Evolutionary conservation across 35 echinoderm and acorn worm species (phyloP).

Genomic region (Antedon bifida): DNA sequence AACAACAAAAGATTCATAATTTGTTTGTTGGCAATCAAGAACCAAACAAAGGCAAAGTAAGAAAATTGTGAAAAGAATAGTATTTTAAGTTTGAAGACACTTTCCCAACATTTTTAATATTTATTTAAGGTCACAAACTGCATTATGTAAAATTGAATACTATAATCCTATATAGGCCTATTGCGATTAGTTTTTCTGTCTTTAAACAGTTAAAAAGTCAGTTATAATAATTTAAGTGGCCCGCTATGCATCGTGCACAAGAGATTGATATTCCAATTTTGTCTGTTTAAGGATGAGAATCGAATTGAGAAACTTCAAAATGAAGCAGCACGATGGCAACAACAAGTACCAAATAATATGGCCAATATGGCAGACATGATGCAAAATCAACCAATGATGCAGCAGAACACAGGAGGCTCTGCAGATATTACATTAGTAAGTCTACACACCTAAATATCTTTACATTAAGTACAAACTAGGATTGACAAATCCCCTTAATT

Average conservation of each 20-base stretch:
- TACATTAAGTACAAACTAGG: not conserved
- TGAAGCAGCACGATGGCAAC: slow-evolving; percentile 29
- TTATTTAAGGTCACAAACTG: too few relatives aligned
- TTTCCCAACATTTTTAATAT: too few relatives aligned
- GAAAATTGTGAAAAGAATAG: too few relatives aligned
- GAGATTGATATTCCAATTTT: not conserved
- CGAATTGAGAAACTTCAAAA: slow-evolving; percentile 13
- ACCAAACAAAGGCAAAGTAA: not conserved
- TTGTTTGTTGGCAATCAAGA: not conserved
- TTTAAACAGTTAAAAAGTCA: too few relatives aligned
- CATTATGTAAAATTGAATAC: too few relatives aligned
- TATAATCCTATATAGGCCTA: too few relatives aligned
- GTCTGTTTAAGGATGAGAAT: slow-evolving; percentile 7
- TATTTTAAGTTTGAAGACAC: too few relatives aligned
- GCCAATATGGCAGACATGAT: slow-evolving; percentile 10
- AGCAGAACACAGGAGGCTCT: not conserved
- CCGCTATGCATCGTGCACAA: too few relatives aligned
- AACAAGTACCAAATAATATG: slow-evolving; percentile 9
- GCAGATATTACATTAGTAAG: not conserved
- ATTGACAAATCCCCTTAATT: not conserved
- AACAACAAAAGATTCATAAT: not conserved
- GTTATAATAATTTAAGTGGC: too few relatives aligned
- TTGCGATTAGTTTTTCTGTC: too few relatives aligned
- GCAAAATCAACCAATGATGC: slow-evolving; percentile 2
- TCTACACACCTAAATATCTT: too few relatives aligned